Conservation (phyloP, 2,888 invertebrate genomes). For the Asteroscopus sphinx region DNA sequence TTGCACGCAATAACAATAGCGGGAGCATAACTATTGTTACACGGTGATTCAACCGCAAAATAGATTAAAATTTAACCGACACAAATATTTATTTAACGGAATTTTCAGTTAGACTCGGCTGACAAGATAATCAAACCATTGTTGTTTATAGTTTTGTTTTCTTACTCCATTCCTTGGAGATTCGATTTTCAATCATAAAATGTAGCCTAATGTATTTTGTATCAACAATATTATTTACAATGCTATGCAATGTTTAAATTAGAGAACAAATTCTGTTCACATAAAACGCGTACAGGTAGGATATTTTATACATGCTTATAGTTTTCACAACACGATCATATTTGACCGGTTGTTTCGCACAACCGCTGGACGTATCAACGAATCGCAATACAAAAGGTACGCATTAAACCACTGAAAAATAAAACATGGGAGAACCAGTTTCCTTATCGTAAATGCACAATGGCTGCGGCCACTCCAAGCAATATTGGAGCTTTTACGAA, state of each 20-base stretch:
- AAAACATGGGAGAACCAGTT: slow-evolving; percentile 65
- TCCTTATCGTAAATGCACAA: slow-evolving; percentile 73
- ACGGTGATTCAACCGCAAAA: slow-evolving; percentile 10
- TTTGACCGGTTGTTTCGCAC: slow-evolving; percentile 50
- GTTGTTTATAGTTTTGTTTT: slow-evolving; percentile 10
- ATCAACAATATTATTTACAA: slow-evolving; percentile 24
- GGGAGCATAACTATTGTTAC: slow-evolving; percentile 8
- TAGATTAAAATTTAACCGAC: slow-evolving; percentile 20
- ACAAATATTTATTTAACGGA: slow-evolving; percentile 28
- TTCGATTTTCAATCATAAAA: slow-evolving; percentile 27
- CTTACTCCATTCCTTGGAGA: slow-evolving; percentile 9
- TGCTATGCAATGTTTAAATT: slow-evolving; percentile 50
- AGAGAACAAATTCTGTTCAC: slow-evolving; percentile 49
- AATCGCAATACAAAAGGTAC: slow-evolving; percentile 63
- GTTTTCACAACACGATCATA: slow-evolving; percentile 46
- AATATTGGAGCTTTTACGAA: slow-evolving; percentile 67
- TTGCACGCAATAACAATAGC: slow-evolving; percentile 35
- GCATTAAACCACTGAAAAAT: slow-evolving; percentile 68
- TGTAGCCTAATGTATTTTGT: slow-evolving; percentile 17
- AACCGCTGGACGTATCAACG: slow-evolving; percentile 52
- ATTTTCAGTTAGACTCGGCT: slow-evolving; percentile 39
- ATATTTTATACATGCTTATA: slow-evolving; percentile 25
- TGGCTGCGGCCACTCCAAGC: slow-evolving; percentile 57
- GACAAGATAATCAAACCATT: slow-evolving; percentile 21
- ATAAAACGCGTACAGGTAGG: slow-evolving; percentile 35